Conservation (phyloP, 2,797 vertebrate species). For the Lacerta bilineata region DNA sequence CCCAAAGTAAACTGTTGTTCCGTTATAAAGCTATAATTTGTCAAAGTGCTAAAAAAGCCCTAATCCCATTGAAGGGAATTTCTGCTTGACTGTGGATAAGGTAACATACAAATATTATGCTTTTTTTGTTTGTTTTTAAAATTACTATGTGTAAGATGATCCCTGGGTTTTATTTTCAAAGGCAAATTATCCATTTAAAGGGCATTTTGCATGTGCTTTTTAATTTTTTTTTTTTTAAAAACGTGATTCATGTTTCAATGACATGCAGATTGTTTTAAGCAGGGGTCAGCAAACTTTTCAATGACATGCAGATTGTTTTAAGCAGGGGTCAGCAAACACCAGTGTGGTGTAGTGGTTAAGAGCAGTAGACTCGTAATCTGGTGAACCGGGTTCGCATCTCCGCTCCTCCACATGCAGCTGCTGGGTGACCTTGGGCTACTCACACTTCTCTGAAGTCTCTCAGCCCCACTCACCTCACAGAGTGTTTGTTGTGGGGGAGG, state of each 20-base stretch:
- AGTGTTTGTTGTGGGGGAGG: no score
- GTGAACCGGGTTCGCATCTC: no score
- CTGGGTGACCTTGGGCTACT: no score
- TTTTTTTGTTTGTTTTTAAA: slow-evolving; percentile 33
- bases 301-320: slow-evolving; percentile 43
- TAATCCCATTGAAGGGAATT: slow-evolving; percentile 36
- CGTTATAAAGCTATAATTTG: slow-evolving; percentile 8
- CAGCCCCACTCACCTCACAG: no score
- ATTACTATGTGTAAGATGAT: slow-evolving; percentile 4
- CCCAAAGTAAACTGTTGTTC: not conserved
- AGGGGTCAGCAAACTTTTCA: slow-evolving; percentile 6
- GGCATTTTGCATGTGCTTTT: not conserved
- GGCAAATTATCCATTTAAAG: not conserved
- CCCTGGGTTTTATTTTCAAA: slow-evolving; percentile 45
- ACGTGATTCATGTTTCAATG: slow-evolving; percentile 19
- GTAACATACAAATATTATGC: slow-evolving; percentile 20
- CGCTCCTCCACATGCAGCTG: no score
- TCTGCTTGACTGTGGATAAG: not conserved
- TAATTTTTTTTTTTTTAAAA: not conserved
- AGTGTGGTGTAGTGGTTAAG: no score
- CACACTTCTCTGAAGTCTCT: no score
- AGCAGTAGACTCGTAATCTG: no score
- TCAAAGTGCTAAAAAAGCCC: not conserved
- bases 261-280: slow-evolving; percentile 46
- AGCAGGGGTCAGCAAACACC: not conserved